These are phyloP conservation scores for Argyrosomus japonicus DNA, from an alignment of 2,113 vertebrate species.

Conservation along the genomic window DNA sequence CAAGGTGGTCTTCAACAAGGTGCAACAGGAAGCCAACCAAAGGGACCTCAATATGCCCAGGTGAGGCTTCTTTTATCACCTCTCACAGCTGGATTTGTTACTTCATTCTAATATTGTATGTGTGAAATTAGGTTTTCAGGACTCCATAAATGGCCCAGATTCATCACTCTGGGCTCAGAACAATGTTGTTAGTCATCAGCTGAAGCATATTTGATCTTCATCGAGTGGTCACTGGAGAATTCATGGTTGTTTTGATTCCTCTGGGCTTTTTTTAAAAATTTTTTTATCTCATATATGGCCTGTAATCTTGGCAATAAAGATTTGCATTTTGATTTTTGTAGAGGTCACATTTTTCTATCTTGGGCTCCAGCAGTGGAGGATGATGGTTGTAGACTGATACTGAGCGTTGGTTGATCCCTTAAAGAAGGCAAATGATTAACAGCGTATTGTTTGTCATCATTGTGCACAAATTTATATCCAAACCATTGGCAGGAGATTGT, in stretches of 20 bases:
- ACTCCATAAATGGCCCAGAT: slow-evolving; percentile 65
- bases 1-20: slow-evolving; percentile 94
- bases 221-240: slow-evolving; percentile 41
- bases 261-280: slow-evolving; percentile 9
- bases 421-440: neutral
- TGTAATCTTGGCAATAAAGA: slow-evolving; percentile 27
- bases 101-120: slow-evolving; percentile 29
- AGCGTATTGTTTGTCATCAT: neutral
- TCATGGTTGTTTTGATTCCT: slow-evolving; percentile 46
- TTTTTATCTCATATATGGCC: slow-evolving; percentile 14
- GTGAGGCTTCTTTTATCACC: slow-evolving; percentile 71
- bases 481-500: neutral
- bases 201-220: slow-evolving; percentile 62
- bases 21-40: slow-evolving; percentile 89
- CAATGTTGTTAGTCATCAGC: slow-evolving; percentile 66
- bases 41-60: slow-evolving; percentile 93
- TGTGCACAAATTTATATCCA: neutral
- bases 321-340: slow-evolving; percentile 36
- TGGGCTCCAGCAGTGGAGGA: slow-evolving; percentile 8
- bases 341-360: slow-evolving; percentile 21
- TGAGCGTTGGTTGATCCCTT: neutral
- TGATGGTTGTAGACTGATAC: slow-evolving; percentile 10
- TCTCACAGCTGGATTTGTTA: neutral
- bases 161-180: slow-evolving; percentile 57
- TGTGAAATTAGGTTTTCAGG: slow-evolving; percentile 55